Evolutionary conservation across 2,888 invertebrate genomes (phyloP).

Genomic region (Meliscaeva auricollis): DNA sequence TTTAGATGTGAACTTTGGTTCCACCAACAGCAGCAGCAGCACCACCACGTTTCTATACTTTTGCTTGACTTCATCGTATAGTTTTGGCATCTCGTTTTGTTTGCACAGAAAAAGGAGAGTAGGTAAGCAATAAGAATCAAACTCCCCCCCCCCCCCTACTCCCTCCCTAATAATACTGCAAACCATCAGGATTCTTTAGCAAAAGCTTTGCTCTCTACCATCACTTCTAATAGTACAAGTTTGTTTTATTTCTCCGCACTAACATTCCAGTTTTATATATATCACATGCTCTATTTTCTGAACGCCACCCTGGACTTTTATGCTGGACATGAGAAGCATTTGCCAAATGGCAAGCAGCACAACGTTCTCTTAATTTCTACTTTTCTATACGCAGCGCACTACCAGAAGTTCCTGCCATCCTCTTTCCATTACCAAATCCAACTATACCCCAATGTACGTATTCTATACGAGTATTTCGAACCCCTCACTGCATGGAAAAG

Average conservation of each 20-base stretch:
- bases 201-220: neutral
- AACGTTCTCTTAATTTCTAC: slow-evolving; percentile 63
- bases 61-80: slow-evolving; percentile 51
- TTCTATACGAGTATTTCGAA: too few species aligned
- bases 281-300: slow-evolving; percentile 18
- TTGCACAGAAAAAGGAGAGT: neutral
- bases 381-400: slow-evolving; percentile 60
- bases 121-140: neutral
- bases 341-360: slow-evolving; percentile 64
- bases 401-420: slow-evolving; percentile 1
- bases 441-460: too few species aligned
- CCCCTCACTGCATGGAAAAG: slow-evolving; percentile 7
- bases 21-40: slow-evolving; percentile 16
- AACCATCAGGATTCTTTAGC: neutral
- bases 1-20: slow-evolving; percentile 70
- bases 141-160: neutral
- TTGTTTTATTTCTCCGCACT: slow-evolving; percentile 69
- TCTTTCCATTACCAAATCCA: too few species aligned
- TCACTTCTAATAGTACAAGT: slow-evolving; percentile 43
- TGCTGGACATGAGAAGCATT: slow-evolving; percentile 50
- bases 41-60: slow-evolving; percentile 30
- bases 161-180: too few species aligned
- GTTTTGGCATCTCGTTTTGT: slow-evolving; percentile 62
- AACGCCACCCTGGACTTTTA: slow-evolving; percentile 3
- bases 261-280: slow-evolving; percentile 62